phyloP scores from a whole-genome alignment of 2,888 invertebrate genomes.

The Lasioglossum malachurum region DNA sequence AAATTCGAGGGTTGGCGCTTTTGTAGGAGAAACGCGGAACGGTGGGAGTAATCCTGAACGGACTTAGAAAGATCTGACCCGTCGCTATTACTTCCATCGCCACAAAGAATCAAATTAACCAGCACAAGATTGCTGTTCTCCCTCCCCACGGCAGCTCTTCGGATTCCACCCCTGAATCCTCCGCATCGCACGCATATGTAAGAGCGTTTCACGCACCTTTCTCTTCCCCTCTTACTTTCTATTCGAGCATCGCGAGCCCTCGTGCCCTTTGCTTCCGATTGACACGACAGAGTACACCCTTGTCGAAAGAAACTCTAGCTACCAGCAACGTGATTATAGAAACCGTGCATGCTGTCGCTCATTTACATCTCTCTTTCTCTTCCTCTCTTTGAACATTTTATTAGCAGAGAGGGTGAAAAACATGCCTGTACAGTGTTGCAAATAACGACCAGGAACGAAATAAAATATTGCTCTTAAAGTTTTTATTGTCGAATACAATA shows the following conservation, averaged over 20 bases:
- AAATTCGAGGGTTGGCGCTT: neutral
- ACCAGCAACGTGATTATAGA: neutral
- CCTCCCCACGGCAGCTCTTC: neutral
- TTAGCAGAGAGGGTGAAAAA: neutral
- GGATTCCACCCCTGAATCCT: slow-evolving; percentile 17
- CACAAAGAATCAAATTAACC: slow-evolving; percentile 81
- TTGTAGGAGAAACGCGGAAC: neutral
- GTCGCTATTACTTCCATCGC: slow-evolving; percentile 79
- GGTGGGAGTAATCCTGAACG: slow-evolving; percentile 74
- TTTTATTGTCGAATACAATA: neutral
- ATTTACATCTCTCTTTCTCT: neutral
- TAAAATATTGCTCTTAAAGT: neutral
- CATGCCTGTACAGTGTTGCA: neutral
- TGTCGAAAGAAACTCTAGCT: slow-evolving; percentile 1
- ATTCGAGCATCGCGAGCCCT: slow-evolving; percentile 75
- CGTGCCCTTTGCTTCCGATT: slow-evolving; percentile 78
- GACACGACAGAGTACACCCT: slow-evolving; percentile 70
- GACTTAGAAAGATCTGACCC: slow-evolving; percentile 79
- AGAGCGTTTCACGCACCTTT: slow-evolving; percentile 55
- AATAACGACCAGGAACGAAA: neutral
- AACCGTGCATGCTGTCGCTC: slow-evolving; percentile 9
- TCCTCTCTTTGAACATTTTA: neutral
- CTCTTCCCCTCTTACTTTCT: slow-evolving; percentile 65
- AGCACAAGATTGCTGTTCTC: slow-evolving; percentile 74
- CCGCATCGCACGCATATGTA: slow-evolving; percentile 25